A percentile compares a stretch with the other conserved stretches of the same genome.
Evolutionary conservation across 2,113 vertebrate genomes (phyloP).

Genomic region (Siphamia tubifer): DNA sequence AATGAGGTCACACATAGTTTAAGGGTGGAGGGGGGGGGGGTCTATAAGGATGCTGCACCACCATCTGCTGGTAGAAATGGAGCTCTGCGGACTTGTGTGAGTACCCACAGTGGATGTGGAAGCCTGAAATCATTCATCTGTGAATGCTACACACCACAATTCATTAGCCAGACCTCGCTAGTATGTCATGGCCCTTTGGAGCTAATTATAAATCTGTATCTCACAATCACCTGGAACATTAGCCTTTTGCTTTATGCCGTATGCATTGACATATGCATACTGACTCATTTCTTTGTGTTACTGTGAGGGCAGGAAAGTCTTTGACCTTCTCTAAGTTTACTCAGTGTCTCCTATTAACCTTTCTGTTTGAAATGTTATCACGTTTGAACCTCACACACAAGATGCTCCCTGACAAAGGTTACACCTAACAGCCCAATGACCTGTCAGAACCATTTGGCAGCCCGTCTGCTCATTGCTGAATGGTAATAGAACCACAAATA

Average conservation of each 20-base stretch:
- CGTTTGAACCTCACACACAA: slow-evolving; percentile 44
- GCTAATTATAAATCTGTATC: slow-evolving; percentile 15
- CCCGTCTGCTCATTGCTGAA: background rate
- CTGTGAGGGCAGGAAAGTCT: background rate
- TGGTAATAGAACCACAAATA: slow-evolving; percentile 19
- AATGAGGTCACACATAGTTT: slow-evolving; percentile 5
- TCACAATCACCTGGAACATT: background rate
- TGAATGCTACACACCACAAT: background rate
- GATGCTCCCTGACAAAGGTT: slow-evolving; percentile 71
- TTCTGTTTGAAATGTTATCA: slow-evolving; percentile 74
- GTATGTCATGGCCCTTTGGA: background rate
- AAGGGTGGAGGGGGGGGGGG: too few species aligned
- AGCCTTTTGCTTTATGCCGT: slow-evolving; percentile 11
- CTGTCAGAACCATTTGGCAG: slow-evolving; percentile 51
- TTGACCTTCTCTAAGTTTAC: slow-evolving; percentile 72
- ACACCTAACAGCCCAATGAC: slow-evolving; percentile 45
- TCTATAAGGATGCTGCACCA: background rate
- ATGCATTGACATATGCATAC: slow-evolving; percentile 10
- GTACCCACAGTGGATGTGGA: background rate
- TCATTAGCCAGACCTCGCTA: background rate
- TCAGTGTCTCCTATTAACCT: slow-evolving; percentile 70
- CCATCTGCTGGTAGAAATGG: slow-evolving; percentile 27
- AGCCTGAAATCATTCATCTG: background rate
- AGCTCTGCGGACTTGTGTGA: background rate
- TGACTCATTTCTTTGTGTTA: slow-evolving; percentile 10